phyloP scores from a whole-genome alignment of 2,113 vertebrate genomes.

The Pelmatolapia mariae region DNA sequence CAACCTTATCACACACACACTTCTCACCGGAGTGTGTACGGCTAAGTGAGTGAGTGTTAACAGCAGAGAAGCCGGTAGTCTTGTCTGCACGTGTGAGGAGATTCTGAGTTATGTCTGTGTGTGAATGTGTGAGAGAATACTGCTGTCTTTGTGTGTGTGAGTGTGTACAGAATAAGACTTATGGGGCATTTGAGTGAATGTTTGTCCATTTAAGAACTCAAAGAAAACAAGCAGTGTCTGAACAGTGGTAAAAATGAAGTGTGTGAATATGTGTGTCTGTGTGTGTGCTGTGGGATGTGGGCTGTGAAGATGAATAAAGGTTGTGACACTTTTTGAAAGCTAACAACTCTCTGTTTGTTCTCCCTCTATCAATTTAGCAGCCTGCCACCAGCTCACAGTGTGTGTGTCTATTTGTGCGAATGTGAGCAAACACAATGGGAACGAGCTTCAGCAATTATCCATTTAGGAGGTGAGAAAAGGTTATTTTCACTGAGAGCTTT shows the following conservation, averaged over 20 bases:
- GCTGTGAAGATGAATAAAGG: conserved; percentile 57
- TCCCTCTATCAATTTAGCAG: conserved; percentile 39
- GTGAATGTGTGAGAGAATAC: conserved; percentile 30
- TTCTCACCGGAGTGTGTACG: not conserved
- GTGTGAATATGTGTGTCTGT: conserved; percentile 1
- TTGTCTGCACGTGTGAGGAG: conserved; percentile 32
- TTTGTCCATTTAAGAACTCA: conserved; percentile 13
- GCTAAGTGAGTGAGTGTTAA: not conserved
- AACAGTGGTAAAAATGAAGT: conserved; percentile 15
- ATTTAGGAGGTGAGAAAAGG: not conserved
- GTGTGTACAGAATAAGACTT: conserved; percentile 15
- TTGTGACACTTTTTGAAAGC: conserved; percentile 44
- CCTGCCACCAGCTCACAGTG: conserved; percentile 8
- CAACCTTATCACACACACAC: conserved; percentile 44
- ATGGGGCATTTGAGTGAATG: conserved; percentile 19
- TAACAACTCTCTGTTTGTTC: conserved; percentile 62
- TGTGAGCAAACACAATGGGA: not conserved
- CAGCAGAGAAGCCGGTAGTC: not conserved
- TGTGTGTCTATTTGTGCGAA: not conserved
- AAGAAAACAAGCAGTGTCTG: conserved; percentile 43
- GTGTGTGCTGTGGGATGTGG: not conserved
- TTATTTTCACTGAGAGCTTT: not conserved
- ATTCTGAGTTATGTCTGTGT: conserved; percentile 16
- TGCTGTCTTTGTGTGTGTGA: conserved; percentile 35
- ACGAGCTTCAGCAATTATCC: not conserved